phyloP scores from a whole-genome alignment of 1,140 invertebrate genomes.

The Rhagoletis zephyria region DNA sequence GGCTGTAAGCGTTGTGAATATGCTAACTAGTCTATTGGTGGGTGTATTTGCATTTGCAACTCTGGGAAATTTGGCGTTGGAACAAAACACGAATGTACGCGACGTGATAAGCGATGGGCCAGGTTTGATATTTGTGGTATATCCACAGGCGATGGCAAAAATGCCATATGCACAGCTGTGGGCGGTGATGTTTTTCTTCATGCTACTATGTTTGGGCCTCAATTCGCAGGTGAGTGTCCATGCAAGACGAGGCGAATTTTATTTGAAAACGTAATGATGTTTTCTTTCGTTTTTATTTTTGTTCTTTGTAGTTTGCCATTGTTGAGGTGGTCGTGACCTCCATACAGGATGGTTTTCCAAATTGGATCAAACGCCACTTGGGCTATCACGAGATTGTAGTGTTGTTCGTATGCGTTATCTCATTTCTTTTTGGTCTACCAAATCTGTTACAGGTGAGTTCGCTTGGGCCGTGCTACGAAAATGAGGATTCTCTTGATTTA shows the following conservation, averaged over 20 bases:
- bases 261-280: neutral
- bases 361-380: slow-evolving; percentile 85
- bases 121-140: slow-evolving; percentile 90
- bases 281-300: slow-evolving; percentile 15
- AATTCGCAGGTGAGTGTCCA: slow-evolving; percentile 85
- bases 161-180: slow-evolving; percentile 89
- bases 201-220: slow-evolving; percentile 89
- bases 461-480: neutral
- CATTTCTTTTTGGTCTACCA: slow-evolving; percentile 87
- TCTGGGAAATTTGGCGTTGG: slow-evolving; percentile 87
- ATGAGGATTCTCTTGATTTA: slow-evolving; percentile 7
- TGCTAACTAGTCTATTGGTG: slow-evolving; percentile 86
- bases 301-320: slow-evolving; percentile 82
- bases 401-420: slow-evolving; percentile 85
- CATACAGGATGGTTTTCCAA: slow-evolving; percentile 90
- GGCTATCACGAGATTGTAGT: slow-evolving; percentile 91
- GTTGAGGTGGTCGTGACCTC: slow-evolving; percentile 94
- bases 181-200: slow-evolving; percentile 91
- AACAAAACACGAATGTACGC: slow-evolving; percentile 84
- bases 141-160: slow-evolving; percentile 90
- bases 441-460: slow-evolving; percentile 81
- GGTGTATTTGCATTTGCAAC: slow-evolving; percentile 91
- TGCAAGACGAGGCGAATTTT: neutral
- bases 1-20: slow-evolving; percentile 86
- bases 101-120: slow-evolving; percentile 89